Percentiles rank a stretch among this genome's conserved stretches.
phyloP scores from a whole-genome alignment of 2,888 invertebrate species.

The Torymus aiolomorphi region DNA sequence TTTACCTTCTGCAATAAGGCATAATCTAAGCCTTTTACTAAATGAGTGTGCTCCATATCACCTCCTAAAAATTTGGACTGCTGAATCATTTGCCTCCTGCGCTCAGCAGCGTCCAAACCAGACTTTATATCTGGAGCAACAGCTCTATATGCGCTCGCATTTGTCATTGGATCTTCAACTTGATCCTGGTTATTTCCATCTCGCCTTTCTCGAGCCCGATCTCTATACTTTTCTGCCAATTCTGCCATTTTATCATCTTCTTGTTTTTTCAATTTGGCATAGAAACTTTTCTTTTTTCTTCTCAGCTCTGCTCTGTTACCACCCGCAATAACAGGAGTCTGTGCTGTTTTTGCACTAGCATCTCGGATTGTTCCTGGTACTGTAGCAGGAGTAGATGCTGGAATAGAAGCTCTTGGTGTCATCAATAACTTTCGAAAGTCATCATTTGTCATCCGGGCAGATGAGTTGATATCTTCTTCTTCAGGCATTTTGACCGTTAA shows the following conservation, averaged over 20 bases:
- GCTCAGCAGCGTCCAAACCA: constrained; percentile 94
- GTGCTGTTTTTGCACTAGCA: constrained; percentile 82
- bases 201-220: constrained; percentile 92
- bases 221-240: constrained; percentile 93
- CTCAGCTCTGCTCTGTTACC: constrained; percentile 84
- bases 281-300: constrained; percentile 95
- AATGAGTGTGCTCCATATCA: constrained; percentile 99
- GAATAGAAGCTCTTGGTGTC: constrained; percentile 90
- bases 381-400: constrained; percentile 77
- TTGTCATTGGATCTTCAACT: constrained; percentile 89
- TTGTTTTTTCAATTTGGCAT: constrained; percentile 94
- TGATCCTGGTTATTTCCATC: constrained; percentile 90
- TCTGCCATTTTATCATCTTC: constrained; percentile 97
- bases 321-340: constrained; percentile 68
- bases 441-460: constrained; percentile 94
- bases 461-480: constrained; percentile 74
- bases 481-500: constrained; percentile 70
- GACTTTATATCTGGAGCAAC: constrained; percentile 98
- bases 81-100: constrained; percentile 94
- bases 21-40: constrained; percentile 98
- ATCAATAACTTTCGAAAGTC: constrained; percentile 97
- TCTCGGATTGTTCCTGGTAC: constrained; percentile 82
- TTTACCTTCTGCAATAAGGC: constrained; percentile 91
- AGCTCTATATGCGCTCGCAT: constrained; percentile 91
- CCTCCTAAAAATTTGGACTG: constrained; percentile 99